Conservation (phyloP, 1,140 invertebrate genomes). For the Trachymyrmex septentrionalis region DNA sequence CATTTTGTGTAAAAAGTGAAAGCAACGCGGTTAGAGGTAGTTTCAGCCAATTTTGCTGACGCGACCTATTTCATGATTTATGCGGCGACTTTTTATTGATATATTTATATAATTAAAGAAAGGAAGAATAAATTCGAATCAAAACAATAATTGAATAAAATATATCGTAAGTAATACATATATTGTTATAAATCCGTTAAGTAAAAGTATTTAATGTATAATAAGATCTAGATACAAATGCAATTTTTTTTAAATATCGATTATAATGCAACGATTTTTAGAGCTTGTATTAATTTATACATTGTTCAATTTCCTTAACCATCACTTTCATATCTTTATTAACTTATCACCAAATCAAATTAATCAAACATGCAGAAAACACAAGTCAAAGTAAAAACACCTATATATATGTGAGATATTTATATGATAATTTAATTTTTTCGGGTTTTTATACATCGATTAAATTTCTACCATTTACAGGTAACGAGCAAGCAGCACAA, state of each 20-base stretch:
- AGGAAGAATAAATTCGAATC: background rate
- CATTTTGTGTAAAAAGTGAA: no score
- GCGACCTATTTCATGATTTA: no score
- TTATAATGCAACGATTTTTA: background rate
- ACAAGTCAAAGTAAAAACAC: background rate
- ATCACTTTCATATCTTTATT: background rate
- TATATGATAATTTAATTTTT: constrained; percentile 28
- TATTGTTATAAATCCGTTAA: background rate
- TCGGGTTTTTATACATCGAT: constrained; percentile 19
- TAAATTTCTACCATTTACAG: constrained; percentile 23
- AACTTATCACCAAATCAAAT: background rate
- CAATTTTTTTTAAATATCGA: background rate
- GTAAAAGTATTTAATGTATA: background rate
- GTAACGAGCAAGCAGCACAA: constrained; percentile 38
- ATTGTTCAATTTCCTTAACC: background rate
- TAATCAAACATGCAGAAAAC: background rate
- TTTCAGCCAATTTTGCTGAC: no score
- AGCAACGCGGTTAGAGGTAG: no score
- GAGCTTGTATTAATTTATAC: background rate
- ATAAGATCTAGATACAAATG: background rate
- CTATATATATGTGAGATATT: background rate
- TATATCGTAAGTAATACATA: background rate
- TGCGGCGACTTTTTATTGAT: background rate
- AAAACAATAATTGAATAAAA: background rate
- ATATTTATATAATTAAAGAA: background rate